Percentiles rank a stretch among this genome's conserved stretches.
Conservation (phyloP, 2,113 vertebrate species). For the Salvelinus alpinus region DNA sequence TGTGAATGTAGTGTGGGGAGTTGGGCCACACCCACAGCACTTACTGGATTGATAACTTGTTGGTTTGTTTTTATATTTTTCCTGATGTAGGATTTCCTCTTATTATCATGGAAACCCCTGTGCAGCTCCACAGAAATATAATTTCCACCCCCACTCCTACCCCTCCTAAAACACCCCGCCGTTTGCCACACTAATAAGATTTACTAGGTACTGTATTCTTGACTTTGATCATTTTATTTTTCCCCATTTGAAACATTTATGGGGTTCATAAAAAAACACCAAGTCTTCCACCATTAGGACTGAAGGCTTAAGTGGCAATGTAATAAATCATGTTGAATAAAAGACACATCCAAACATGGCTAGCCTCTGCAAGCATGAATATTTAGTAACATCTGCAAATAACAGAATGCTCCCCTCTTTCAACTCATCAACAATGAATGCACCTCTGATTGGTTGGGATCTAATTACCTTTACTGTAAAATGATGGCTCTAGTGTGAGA, state of each 20-base stretch:
- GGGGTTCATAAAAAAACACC: conserved; percentile 69
- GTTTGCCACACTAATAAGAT: conserved; percentile 58
- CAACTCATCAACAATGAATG: conserved; percentile 45
- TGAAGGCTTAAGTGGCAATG: conserved; percentile 63
- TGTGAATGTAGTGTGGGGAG: not conserved
- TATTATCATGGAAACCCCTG: conserved; percentile 60
- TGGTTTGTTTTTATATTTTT: conserved; percentile 43
- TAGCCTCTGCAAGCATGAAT: conserved; percentile 39
- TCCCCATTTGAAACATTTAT: conserved; percentile 68
- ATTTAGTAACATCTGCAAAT: conserved; percentile 61
- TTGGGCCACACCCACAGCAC: conserved; percentile 16
- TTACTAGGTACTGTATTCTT: conserved; percentile 57
- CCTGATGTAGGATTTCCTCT: conserved; percentile 47
- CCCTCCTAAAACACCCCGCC: not conserved
- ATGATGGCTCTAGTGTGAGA: not conserved
- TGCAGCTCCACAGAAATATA: conserved; percentile 32
- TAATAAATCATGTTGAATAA: conserved; percentile 73
- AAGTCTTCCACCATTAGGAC: conserved; percentile 55
- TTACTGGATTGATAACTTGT: conserved; percentile 52
- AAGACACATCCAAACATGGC: conserved; percentile 61
- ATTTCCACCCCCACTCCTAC: conserved; percentile 6
- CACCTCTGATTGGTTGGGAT: not conserved
- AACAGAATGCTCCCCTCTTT: conserved; percentile 21
- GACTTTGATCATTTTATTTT: conserved; percentile 69
- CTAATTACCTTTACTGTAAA: not conserved